These are phyloP conservation scores for Strix aluco DNA, from an alignment of 2,113 vertebrate genomes.

Conservation along the genomic window DNA sequence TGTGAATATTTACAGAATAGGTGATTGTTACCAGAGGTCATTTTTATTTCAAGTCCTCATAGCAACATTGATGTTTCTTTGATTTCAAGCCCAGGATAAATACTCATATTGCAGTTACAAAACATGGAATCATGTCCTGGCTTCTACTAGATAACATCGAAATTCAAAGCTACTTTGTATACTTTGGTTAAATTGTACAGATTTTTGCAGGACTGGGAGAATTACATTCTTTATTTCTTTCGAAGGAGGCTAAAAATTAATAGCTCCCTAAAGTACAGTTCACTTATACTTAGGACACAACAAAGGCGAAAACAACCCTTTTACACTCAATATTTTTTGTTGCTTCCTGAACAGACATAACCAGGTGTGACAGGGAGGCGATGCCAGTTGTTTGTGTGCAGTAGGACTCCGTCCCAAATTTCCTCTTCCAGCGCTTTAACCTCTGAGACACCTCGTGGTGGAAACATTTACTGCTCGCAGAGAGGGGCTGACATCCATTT, in stretches of 20 bases:
- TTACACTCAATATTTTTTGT: neutral
- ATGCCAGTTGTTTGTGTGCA: neutral
- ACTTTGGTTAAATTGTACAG: neutral
- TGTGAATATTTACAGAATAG: neutral
- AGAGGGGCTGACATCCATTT: slow-evolving; percentile 18
- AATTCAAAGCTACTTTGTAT: neutral
- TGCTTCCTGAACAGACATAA: neutral
- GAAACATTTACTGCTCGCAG: slow-evolving; percentile 42
- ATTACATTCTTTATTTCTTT: neutral
- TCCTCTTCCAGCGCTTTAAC: slow-evolving; percentile 6
- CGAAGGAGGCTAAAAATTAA: neutral
- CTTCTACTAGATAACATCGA: neutral
- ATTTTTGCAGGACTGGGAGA: neutral
- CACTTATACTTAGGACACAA: neutral
- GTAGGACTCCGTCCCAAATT: neutral
- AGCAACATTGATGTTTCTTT: neutral
- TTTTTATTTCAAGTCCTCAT: neutral
- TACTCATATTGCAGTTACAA: neutral
- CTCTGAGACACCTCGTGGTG: slow-evolving; percentile 78
- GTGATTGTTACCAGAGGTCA: neutral
- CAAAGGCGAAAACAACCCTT: neutral
- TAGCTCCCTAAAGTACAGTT: neutral
- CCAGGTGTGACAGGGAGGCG: fast-evolving
- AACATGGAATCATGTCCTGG: neutral
- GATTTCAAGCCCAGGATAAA: neutral